Base-by-base conservation (phyloP, 2,797 vertebrate species). In the Lates japonicus region DNA sequence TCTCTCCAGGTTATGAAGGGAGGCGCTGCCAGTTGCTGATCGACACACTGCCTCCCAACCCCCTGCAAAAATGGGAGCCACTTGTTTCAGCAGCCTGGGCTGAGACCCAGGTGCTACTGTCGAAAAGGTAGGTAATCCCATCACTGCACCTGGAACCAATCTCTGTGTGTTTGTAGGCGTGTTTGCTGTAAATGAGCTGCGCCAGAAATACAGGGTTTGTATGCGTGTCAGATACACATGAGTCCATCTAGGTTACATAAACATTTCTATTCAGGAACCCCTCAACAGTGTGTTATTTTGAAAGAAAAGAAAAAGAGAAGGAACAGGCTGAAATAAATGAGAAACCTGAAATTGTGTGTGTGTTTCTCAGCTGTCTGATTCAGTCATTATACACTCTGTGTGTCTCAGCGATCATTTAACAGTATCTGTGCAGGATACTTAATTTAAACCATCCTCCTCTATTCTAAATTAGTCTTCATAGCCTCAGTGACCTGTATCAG, bases 31-130 rank as follows among this genome's bases (percentile, higher is more conserved):
- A 98, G 83, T 91, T 95, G 82, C 90, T 96, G 93, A 96, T 99
- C 13, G 96, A 99, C 90, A n/a, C 96, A 98, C 29, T 99, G 98
- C 71, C 72, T 96, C 96, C 70, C 94, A 97, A 83, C n/a, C n/a
- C 97, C 98, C 0, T 99, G 98, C 91, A 96, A 94, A 81, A 98
- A 99, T 1, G 96, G n/a, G 96, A 93, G 98, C 97, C 11, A 97
- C 96, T 1, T 99, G 98, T 82, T 92, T 94, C 80, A 98, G 96
- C 78, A 96, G 83, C 66, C 79, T 96, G 86, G 94, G n/a, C n/a
- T 77, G 3, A 97, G 97, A 39, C 97, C 97, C 90, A 95, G 92
- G 76, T 99, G 98, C 87, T 97, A 96, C 71, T 99, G 98, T 87
- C 93, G 94, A 2, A 97, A 98, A 96, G 98, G 98, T 99, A 96